Percentiles rank a stretch among this genome's conserved stretches.
These are phyloP conservation scores for Acheta domesticus DNA, from an alignment of 2,888 invertebrate species.

Conservation along the genomic window DNA sequence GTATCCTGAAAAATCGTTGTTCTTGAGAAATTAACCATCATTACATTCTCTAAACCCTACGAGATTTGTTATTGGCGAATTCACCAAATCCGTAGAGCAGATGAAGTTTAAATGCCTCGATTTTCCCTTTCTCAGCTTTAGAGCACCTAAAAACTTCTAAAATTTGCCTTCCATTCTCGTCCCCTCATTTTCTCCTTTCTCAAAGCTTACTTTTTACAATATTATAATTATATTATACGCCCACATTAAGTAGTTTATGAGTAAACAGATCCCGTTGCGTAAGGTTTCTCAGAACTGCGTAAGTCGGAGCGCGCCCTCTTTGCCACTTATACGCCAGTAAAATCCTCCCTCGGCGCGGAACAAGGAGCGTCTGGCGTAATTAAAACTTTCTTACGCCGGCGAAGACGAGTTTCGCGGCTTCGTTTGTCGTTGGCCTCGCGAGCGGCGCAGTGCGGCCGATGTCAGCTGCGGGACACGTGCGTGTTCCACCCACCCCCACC, in stretches of 20 bases:
- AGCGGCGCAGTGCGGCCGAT: not conserved
- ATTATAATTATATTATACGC: not conserved
- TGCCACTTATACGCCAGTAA: conserved; percentile 5
- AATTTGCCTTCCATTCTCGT: not conserved
- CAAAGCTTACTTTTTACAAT: not conserved
- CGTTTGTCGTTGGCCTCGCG: not conserved
- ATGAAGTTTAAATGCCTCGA: too few relatives aligned
- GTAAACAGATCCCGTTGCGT: not conserved
- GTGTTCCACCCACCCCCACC: not conserved
- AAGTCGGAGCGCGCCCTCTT: not conserved
- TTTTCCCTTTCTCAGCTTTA: too few relatives aligned
- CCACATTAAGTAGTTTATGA: conserved; percentile 4
- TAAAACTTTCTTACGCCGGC: not conserved
- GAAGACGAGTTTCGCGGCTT: conserved; percentile 9
- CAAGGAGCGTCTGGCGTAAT: not conserved
- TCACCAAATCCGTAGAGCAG: too few relatives aligned
- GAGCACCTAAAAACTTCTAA: too few relatives aligned
- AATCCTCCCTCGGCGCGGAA: not conserved
- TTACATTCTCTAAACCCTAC: too few relatives aligned
- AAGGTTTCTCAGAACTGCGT: not conserved
- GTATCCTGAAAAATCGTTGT: too few relatives aligned
- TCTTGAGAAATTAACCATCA: too few relatives aligned
- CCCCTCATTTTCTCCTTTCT: not conserved
- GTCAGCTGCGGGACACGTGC: not conserved
- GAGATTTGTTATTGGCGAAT: too few relatives aligned